Conservation (phyloP, 2,113 vertebrate species). For the Pituophis catenifer region DNA sequence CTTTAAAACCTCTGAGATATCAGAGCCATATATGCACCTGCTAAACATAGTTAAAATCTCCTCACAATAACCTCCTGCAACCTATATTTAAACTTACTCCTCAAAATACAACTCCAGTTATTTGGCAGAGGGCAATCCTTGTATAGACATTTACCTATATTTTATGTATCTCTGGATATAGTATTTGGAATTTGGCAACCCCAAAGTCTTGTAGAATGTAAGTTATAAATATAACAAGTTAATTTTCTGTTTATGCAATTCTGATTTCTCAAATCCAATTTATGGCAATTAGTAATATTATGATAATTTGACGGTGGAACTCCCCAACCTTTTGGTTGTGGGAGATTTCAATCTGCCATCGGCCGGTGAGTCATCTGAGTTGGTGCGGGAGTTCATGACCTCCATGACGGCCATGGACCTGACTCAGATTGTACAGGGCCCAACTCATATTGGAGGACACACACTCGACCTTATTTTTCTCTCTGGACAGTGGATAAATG, state of each 20-base stretch:
- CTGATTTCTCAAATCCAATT: background rate
- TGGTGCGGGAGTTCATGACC: no score
- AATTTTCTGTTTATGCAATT: background rate
- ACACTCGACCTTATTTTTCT: no score
- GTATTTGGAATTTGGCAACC: background rate
- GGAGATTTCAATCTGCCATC: no score
- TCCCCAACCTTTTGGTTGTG: no score
- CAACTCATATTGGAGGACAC: no score
- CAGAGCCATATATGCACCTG: background rate
- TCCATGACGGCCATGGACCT: no score
- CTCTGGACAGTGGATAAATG: no score
- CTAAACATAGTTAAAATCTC: background rate
- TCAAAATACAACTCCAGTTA: background rate
- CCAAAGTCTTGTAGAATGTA: background rate
- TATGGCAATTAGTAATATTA: background rate
- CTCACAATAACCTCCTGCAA: background rate
- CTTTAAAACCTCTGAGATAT: rapidly evolving
- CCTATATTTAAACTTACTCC: background rate
- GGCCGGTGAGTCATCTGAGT: no score
- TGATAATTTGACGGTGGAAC: no score
- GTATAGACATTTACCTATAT: background rate
- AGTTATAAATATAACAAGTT: background rate
- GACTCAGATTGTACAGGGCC: no score
- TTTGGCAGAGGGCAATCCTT: background rate
- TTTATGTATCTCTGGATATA: background rate